phyloP scores from a whole-genome alignment of 37 sponge, comb jelly and placozoan species.

The Lycopodina hypogea region DNA sequence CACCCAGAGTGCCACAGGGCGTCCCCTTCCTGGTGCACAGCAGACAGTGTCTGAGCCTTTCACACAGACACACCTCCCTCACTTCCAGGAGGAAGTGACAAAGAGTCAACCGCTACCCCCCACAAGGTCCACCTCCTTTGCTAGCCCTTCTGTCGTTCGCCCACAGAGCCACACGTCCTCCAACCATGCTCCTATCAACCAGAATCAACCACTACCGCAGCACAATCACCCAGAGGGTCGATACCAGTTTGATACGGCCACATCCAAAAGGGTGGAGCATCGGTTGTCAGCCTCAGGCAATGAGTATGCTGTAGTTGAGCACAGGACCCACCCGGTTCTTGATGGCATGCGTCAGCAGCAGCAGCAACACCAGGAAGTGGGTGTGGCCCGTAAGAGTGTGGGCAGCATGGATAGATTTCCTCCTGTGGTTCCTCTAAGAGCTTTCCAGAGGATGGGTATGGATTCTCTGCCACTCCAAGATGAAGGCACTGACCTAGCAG shows the following conservation, averaged over 20 bases:
- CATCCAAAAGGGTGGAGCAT: not conserved
- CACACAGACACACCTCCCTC: too few species aligned
- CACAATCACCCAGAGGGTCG: not conserved
- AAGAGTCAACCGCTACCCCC: too few species aligned
- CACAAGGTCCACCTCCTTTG: too few species aligned
- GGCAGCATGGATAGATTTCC: not conserved
- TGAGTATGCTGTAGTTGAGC: not conserved
- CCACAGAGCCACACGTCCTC: too few species aligned
- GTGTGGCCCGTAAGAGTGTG: not conserved
- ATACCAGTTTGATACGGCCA: not conserved
- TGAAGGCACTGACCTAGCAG: too few species aligned
- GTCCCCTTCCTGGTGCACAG: too few species aligned
- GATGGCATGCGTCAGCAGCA: not conserved
- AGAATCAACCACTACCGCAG: not conserved
- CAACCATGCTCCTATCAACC: not conserved
- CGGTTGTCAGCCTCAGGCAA: not conserved
- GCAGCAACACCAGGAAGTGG: not conserved
- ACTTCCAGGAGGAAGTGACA: too few species aligned
- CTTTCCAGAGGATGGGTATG: not conserved
- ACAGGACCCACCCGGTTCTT: not conserved
- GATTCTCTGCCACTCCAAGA: too few species aligned
- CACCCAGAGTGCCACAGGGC: too few species aligned
- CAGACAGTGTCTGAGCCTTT: too few species aligned
- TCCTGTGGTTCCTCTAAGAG: not conserved
- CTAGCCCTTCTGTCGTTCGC: too few species aligned